Evolutionary conservation across 1,140 invertebrate genomes (phyloP), one percentile per base, ranked within the genome.

Genomic region (Cepaea nemoralis): DNA sequence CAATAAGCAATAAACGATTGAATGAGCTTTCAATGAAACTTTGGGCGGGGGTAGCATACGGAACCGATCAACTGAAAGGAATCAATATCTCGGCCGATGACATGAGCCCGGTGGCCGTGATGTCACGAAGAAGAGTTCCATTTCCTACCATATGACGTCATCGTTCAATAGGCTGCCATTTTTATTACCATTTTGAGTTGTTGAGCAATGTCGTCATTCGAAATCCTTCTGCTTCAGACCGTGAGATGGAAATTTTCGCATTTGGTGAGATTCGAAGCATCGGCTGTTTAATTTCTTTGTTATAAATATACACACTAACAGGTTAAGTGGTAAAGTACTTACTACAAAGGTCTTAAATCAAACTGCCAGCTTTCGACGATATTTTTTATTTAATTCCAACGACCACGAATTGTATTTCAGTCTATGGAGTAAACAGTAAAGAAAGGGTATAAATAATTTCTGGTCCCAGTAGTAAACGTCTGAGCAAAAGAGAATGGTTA

Each of bases 151-250:
- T 74, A 16, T 74, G 71, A 74, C 71, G 71, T 74, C 71, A 74
- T 74, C 40, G 27, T 19, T 74, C 71, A 74, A 74, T 74, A 74
- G 71, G 71, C 71, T 74, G 71, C 71, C 71, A 74, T 74, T 74
- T 74, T 74, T 42, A 16, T 75, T 27, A 75, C 39, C 73, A 75
- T 48, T 48, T 63, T 27, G 27, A 63, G n/a, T 6, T 63, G 59
- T 31, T 63, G 59, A 63, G n/a, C 59, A 31, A 63, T 63, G 59
- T 63, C 59, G 59, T 63, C 59, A 63, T 63, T 63, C 27, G 59
- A 27, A 63, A 63, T 63, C 59, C 27, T 31, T 63, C 33, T 63
- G n/a, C 19, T 50, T 48, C 42, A 31, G 1, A 50, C 10, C 45
- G 12, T n/a, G 40, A 39, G n/a, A 67, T 66, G 39, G n/a, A 45